phyloP scores from a whole-genome alignment of 2,797 vertebrate genomes.

The Pseudocheirus occidentalis region DNA sequence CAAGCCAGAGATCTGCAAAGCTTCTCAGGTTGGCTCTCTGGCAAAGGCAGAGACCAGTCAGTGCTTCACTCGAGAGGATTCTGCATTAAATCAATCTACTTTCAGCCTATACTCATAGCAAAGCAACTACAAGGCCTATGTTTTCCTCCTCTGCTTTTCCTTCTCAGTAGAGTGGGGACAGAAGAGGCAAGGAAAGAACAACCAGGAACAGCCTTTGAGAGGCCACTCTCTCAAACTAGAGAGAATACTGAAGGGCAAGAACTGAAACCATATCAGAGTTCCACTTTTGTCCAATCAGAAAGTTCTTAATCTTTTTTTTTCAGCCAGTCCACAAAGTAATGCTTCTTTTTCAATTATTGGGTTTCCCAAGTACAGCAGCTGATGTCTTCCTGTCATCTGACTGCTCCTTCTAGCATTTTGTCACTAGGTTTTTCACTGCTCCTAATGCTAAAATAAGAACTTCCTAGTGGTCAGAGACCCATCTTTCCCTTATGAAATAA shows the following conservation, averaged over 20 bases:
- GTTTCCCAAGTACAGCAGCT: not conserved
- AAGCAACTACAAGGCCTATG: not conserved
- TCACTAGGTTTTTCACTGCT: not conserved
- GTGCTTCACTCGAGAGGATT: not conserved
- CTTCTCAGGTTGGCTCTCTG: not conserved
- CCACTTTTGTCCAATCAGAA: not conserved
- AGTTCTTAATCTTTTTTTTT: not conserved
- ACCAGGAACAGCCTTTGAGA: not conserved
- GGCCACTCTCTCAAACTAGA: not conserved
- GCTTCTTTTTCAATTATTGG: not conserved
- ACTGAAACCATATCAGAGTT: not conserved
- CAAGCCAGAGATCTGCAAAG: not conserved
- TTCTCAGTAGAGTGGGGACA: not conserved
- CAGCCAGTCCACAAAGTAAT: not conserved
- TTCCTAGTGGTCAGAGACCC: not conserved
- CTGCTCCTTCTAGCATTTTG: not conserved
- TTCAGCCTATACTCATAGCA: not conserved
- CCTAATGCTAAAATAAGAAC: not conserved
- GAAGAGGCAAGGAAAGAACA: not conserved
- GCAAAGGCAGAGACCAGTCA: not conserved
- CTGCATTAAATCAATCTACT: not conserved
- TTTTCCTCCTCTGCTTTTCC: not conserved
- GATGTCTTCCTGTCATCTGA: not conserved
- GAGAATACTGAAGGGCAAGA: not conserved
- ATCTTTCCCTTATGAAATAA: not conserved